These are phyloP conservation scores for Fratercula arctica DNA, from an alignment of 2,797 vertebrate genomes.

Conservation along the genomic window DNA sequence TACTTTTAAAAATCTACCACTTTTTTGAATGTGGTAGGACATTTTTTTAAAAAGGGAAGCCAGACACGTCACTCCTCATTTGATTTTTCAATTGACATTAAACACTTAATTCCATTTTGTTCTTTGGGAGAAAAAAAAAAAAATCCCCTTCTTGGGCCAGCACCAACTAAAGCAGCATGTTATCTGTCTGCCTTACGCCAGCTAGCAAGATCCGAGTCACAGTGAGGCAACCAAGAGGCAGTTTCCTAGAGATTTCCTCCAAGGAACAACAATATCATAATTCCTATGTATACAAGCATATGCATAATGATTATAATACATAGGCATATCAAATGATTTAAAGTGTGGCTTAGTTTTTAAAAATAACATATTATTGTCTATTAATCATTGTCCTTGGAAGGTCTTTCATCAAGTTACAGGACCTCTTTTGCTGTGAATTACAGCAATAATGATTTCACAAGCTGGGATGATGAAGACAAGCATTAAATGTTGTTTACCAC, in stretches of 20 bases:
- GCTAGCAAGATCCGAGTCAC: not conserved
- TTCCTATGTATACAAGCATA: not conserved
- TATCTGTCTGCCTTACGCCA: constrained; percentile 16
- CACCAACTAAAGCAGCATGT: not conserved
- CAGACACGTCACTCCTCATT: not conserved
- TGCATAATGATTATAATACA: not conserved
- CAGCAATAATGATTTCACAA: constrained; percentile 37
- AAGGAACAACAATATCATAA: not conserved
- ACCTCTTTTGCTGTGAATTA: constrained; percentile 17
- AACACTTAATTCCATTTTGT: not conserved
- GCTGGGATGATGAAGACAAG: constrained; percentile 35
- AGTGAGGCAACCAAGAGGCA: not conserved
- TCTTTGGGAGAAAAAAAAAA: not conserved
- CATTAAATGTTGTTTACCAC: constrained; percentile 33
- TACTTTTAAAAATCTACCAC: not conserved
- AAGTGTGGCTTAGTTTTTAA: not conserved
- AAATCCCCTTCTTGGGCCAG: not conserved
- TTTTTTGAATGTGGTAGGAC: not conserved
- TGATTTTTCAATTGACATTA: constrained; percentile 15
- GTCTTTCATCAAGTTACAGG: constrained; percentile 1
- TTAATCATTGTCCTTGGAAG: constrained; percentile 26
- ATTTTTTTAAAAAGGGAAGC: not conserved
- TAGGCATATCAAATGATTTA: not conserved
- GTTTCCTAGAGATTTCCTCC: not conserved
- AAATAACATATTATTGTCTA: not conserved